Percentiles rank a stretch among this genome's conserved stretches.
Conservation (phyloP, 2,797 vertebrate genomes). For the Lacerta viridis region DNA sequence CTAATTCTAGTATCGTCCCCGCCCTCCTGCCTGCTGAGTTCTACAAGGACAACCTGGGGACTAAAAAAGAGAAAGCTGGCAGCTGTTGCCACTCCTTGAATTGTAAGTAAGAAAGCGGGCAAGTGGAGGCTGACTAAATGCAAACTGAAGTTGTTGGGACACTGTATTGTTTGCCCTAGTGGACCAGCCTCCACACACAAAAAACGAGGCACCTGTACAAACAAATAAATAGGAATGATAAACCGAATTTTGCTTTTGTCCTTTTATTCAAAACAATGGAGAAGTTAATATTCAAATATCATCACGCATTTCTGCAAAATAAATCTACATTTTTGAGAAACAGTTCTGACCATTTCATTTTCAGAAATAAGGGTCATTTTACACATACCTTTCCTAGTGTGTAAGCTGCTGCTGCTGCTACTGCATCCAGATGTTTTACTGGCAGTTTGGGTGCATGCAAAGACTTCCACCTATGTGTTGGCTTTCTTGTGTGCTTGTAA, state of each 20-base stretch:
- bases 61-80: no score
- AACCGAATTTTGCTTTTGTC: slow-evolving; percentile 43
- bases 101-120: no score
- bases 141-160: no score
- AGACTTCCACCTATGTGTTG: not conserved
- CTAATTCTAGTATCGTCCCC: no score
- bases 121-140: no score
- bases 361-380: not conserved
- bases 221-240: slow-evolving; percentile 23
- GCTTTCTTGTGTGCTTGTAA: not conserved
- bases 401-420: not conserved
- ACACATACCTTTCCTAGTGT: not conserved
- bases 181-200: not conserved
- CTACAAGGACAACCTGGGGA: no score
- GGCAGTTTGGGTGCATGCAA: slow-evolving; percentile 6
- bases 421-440: not conserved
- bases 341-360: not conserved
- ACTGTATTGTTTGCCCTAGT: no score
- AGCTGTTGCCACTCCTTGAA: no score
- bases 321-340: not conserved
- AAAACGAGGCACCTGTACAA: not conserved
- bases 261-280: slow-evolving; percentile 42
- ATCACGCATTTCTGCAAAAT: not conserved
- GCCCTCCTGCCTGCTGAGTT: no score
- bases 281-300: not conserved